Conservation (phyloP, 1,140 invertebrate species). For the Trichonephila clavata region DNA sequence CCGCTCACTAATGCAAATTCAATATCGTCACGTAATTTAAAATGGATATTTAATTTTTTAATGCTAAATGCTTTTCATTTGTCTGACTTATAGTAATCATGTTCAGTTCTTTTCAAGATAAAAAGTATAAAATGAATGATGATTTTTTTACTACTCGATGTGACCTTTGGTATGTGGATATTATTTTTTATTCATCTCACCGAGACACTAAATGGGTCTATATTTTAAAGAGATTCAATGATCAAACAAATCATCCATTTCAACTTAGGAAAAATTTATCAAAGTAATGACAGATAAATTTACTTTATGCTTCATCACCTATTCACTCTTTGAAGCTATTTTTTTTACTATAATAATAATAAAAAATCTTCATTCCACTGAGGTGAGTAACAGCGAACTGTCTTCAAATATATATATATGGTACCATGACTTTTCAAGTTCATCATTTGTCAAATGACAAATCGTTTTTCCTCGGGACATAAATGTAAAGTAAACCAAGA, state of each 20-base stretch:
- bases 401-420: not conserved
- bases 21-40: not conserved
- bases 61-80: too few species aligned
- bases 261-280: not conserved
- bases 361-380: not conserved
- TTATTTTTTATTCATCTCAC: not conserved
- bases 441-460: slow-evolving; percentile 27
- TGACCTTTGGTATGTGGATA: not conserved
- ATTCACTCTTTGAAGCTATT: not conserved
- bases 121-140: not conserved
- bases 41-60: not conserved
- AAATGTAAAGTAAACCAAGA: not conserved
- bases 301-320: not conserved
- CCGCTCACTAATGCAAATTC: too few species aligned
- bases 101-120: not conserved
- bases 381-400: not conserved
- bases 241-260: slow-evolving; percentile 8
- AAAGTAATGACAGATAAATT: not conserved
- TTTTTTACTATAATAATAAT: not conserved
- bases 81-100: too few species aligned
- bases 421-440: not conserved
- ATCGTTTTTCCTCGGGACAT: not conserved
- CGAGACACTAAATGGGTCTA: not conserved
- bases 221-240: slow-evolving; percentile 8
- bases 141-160: not conserved